phyloP scores from a whole-genome alignment of 2,797 vertebrate genomes.

The Macrochelys suwanniensis region DNA sequence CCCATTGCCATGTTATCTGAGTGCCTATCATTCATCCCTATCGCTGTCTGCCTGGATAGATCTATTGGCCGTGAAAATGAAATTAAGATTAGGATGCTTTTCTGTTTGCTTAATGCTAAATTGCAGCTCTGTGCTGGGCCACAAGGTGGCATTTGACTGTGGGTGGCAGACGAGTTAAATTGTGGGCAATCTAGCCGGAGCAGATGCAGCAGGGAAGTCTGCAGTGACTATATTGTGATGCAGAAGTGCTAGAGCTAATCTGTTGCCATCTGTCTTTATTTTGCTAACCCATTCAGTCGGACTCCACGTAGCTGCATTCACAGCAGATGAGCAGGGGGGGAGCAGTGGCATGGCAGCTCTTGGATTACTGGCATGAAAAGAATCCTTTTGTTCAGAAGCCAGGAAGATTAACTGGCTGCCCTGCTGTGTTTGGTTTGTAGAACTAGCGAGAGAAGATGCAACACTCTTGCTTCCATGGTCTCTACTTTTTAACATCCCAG shows the following conservation, averaged over 20 bases:
- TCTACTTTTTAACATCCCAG: constrained; percentile 72
- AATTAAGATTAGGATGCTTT: rapidly evolving
- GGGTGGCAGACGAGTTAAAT: constrained; percentile 44
- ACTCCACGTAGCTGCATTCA: constrained; percentile 78
- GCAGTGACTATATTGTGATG: constrained; percentile 77
- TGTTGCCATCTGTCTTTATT: constrained; percentile 83
- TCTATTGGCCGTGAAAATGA: not conserved
- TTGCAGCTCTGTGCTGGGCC: constrained; percentile 24
- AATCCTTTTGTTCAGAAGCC: constrained; percentile 74
- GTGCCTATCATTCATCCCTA: not conserved
- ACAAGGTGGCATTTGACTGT: not conserved
- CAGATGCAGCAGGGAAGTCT: constrained; percentile 54
- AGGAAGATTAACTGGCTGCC: constrained; percentile 76
- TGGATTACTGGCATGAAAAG: constrained; percentile 76
- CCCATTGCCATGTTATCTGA: not conserved
- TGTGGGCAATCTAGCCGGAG: constrained; percentile 12
- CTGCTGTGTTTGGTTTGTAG: constrained; percentile 72
- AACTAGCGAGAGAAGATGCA: constrained; percentile 74
- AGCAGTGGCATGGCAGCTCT: constrained; percentile 73
- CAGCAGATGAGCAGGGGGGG: constrained; percentile 73
- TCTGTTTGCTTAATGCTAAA: not conserved
- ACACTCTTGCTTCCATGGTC: constrained; percentile 67
- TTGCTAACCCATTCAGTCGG: constrained; percentile 83
- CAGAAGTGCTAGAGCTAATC: constrained; percentile 81
- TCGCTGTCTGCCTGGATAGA: not conserved